Evolutionary conservation across 2,888 invertebrate genomes (phyloP), one percentile per base, ranked within the genome.

Genomic region (Xestia xanthographa): DNA sequence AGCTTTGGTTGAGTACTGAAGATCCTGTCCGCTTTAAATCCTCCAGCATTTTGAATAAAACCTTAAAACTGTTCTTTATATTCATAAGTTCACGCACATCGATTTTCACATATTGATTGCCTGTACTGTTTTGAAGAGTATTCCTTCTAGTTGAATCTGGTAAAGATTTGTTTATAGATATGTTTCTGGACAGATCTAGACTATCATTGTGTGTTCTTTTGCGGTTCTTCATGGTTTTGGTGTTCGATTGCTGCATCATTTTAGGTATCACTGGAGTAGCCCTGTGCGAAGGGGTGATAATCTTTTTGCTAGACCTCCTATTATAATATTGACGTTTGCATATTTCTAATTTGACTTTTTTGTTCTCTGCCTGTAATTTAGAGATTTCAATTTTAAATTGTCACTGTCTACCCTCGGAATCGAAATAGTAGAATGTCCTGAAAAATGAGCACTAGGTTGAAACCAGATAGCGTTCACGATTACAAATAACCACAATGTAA

Each of bases 101-200:
- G 34, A 90, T 86, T 69, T 83, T 73, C 43, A 91, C 80, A 45
- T 80, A 90, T 65, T 88, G 82, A 34, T 69, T 76, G 29, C 50
- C 71, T 11, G 75, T 67, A 71, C 78, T 84, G 12, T 74, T 82
- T 76, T 75, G 87, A 67, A 85, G 77, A 71, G 75, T 86, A 77
- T 90, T 88, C 86, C 86, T 91, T 83, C 87, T 92, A 29, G 92
- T 93, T 1, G 92, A 92, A 86, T 93, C 93, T 65, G 92, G 91
- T 83, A 90, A 69, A 11, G 90, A 91, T 87, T 92, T 92, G 60
- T 91, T 92, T 12, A 83, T 79, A n/a, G 82, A 77, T 43, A 48
- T 68, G 76, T 84, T 80, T 34, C 75, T 74, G 14, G 29, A 50
- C 5, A 74, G 14, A 50, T 83, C 83, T 34, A 62, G 53, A 38